A percentile compares a stretch with the other conserved stretches of the same genome.
phyloP scores from a whole-genome alignment of 1,140 invertebrate species.

The Heliconius nattereri region DNA sequence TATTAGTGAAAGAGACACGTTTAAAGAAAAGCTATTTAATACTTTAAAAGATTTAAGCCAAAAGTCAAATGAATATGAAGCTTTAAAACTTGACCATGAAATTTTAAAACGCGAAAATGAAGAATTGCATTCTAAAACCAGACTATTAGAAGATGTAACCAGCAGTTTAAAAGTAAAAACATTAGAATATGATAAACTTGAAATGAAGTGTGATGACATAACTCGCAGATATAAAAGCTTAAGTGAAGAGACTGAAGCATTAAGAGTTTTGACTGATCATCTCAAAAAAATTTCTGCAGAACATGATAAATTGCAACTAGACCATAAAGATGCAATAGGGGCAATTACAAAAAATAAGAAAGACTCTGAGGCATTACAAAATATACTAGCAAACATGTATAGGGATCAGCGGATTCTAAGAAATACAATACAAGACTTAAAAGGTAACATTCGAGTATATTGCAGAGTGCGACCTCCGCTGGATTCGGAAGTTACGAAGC shows the following conservation, averaged over 20 bases:
- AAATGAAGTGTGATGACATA: conserved; percentile 60
- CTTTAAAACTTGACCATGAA: conserved; percentile 67
- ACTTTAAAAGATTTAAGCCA: conserved; percentile 65
- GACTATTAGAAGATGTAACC: conserved; percentile 67
- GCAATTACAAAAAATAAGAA: conserved; percentile 63
- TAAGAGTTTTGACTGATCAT: conserved; percentile 66
- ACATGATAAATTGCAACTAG: conserved; percentile 68
- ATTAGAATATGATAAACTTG: conserved; percentile 60
- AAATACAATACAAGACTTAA: conserved; percentile 86
- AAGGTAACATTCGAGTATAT: conserved; percentile 93
- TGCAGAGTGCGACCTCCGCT: conserved; percentile 89
- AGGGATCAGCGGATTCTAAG: conserved; percentile 84
- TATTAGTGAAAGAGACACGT: conserved; percentile 55
- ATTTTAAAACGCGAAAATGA: conserved; percentile 68
- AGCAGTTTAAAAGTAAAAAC: conserved; percentile 68
- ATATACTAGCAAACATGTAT: conserved; percentile 79
- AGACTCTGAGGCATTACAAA: conserved; percentile 72
- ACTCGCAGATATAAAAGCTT: conserved; percentile 64
- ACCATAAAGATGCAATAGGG: conserved; percentile 74
- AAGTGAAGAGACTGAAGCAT: conserved; percentile 67
- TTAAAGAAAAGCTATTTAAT: conserved; percentile 68
- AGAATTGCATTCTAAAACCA: conserved; percentile 62
- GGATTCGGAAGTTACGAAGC: conserved; percentile 78
- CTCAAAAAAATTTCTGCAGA: conserved; percentile 70
- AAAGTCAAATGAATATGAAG: conserved; percentile 60